Evolutionary conservation across 1,140 invertebrate genomes (phyloP), one percentile per base, ranked within the genome.

Genomic region (Contarinia nasturtii): DNA sequence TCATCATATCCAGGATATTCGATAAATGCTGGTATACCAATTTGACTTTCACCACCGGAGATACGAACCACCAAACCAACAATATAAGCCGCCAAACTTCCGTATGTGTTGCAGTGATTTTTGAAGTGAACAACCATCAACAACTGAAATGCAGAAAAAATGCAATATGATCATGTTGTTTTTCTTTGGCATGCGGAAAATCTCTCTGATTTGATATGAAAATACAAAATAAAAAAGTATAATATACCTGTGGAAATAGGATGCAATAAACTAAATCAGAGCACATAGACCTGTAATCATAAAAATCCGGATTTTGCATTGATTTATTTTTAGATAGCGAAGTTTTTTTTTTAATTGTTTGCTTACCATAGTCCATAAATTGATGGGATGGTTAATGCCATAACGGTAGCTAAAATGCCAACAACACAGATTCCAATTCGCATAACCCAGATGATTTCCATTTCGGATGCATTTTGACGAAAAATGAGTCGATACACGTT

Each of bases 371-470:
- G 70, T 4, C 88, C 91, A 63, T 98, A 98, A 58, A 98, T 96
- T 45, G 91, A 94, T 49, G 88, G 83, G 55, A 98, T 94, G 37
- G 86, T 90, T 44, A 98, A 74, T 1, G 91, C 94, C 88, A 98
- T 96, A 42, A 88, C 74, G 7, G 91, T 95, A 38, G 91, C 85
- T 45, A 97, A 64, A 33, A 86, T 70, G 5, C 93, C 93, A 42
- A 96, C 90, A n/a, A 92, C 75, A 48, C 94, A 73, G 53, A 98
- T 97, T 41, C 85, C 80, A 0, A 80, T 74, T 54, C 92, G 73
- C 93, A 98, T 97, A 57, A 97, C 91, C 86, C 90, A 93, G 54
- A 98, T 87, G 53, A 98, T 93, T 72, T 98, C 93, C 74, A 84
- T 86, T 65, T 94, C 90, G 42, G 86, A 91, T 22, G 90, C 90